Evolutionary conservation across 2,797 vertebrate genomes (phyloP).

Genomic region (Gambusia yucatana): DNA sequence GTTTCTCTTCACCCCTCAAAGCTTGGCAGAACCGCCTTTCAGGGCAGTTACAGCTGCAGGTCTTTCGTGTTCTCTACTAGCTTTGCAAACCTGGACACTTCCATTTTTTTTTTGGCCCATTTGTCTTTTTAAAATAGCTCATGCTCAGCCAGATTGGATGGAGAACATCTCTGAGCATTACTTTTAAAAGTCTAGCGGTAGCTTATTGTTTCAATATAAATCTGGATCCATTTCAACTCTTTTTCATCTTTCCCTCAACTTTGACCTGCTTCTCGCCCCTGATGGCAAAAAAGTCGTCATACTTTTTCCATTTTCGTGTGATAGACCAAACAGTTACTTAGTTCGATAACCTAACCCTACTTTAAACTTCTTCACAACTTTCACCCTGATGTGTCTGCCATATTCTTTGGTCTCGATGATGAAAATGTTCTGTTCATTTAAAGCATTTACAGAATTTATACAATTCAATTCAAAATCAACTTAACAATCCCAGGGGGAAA

Average conservation of each 20-base stretch:
- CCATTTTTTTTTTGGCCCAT: not conserved
- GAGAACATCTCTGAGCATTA: not conserved
- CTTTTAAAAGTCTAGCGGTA: too few relatives aligned
- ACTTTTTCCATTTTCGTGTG: too few relatives aligned
- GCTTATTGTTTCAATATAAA: not conserved
- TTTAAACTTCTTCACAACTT: too few relatives aligned
- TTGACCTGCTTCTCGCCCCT: too few relatives aligned
- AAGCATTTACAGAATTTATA: not conserved
- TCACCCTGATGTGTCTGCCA: too few relatives aligned
- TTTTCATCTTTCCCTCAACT: not conserved
- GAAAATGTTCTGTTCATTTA: not conserved
- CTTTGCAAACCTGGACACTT: not conserved
- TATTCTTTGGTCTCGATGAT: not conserved
- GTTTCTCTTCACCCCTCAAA: not conserved
- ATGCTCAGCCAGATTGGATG: not conserved
- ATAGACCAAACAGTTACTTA: too few relatives aligned
- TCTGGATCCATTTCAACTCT: not conserved
- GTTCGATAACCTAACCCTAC: too few relatives aligned
- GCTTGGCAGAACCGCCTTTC: not conserved
- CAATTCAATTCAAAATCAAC: not conserved
- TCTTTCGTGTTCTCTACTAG: not conserved
- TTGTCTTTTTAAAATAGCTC: not conserved
- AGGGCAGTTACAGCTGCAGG: not conserved
- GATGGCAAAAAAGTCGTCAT: too few relatives aligned
- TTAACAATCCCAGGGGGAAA: too few relatives aligned